A percentile compares a stretch with the other conserved stretches of the same genome.
phyloP scores from a whole-genome alignment of 2,797 vertebrate genomes.

The Notolepis coatsorum region DNA sequence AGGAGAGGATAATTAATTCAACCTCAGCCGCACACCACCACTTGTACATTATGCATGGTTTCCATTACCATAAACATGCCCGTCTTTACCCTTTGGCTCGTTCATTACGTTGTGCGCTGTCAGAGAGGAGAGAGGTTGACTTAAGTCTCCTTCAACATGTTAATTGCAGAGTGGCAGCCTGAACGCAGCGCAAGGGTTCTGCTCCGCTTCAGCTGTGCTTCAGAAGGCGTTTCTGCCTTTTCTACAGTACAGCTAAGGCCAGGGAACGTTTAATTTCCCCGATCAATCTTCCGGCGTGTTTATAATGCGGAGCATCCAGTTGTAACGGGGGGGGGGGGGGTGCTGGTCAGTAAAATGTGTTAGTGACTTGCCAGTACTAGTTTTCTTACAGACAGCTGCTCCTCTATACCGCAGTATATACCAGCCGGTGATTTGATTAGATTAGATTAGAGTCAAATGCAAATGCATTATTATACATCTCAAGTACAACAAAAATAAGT shows the following conservation, averaged over 20 bases:
- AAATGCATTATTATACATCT: no score
- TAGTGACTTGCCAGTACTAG: constrained; percentile 20
- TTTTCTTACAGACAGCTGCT: neutral
- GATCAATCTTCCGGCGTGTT: constrained; percentile 27
- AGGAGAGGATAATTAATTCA: constrained; percentile 45
- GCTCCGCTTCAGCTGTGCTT: constrained; percentile 30
- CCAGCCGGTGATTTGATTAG: no score
- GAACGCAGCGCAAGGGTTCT: constrained; percentile 9
- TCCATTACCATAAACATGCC: constrained; percentile 51
- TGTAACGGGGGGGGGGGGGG: constrained; percentile 35
- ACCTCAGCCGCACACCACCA: constrained; percentile 9
- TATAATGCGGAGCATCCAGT: constrained; percentile 35
- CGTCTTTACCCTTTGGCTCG: constrained; percentile 45
- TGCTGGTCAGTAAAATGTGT: constrained; percentile 46
- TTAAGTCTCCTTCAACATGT: constrained; percentile 26
- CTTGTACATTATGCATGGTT: constrained; percentile 39
- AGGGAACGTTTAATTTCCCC: constrained; percentile 44
- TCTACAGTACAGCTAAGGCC: constrained; percentile 38
- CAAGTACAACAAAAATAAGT: no score
- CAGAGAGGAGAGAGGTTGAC: constrained; percentile 27
- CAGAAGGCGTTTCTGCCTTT: no score
- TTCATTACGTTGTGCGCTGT: constrained; percentile 36
- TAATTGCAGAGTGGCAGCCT: constrained; percentile 39
- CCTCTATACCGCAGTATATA: neutral
- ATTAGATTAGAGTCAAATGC: no score